Percentiles rank a stretch among this genome's conserved stretches.
Conservation (phyloP, 2,797 vertebrate species). For the Acanthurus lineatus region DNA sequence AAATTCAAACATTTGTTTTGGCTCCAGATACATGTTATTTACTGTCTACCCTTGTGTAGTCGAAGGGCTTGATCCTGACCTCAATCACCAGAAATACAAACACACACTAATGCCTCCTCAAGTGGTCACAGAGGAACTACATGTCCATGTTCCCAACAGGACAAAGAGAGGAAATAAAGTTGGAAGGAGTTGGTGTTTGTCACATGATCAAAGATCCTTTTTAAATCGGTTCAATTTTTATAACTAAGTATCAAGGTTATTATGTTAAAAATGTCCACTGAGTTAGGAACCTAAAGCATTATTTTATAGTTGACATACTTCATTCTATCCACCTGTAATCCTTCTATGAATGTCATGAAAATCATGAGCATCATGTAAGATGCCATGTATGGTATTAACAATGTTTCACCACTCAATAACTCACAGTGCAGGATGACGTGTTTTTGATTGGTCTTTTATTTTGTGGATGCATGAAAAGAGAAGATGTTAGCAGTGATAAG, state of each 20-base stretch:
- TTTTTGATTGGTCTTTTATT: neutral
- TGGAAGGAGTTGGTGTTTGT: neutral
- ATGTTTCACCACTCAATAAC: neutral
- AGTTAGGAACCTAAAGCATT: neutral
- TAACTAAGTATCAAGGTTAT: neutral
- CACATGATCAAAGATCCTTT: neutral
- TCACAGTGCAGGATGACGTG: neutral
- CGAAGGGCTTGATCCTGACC: constrained; percentile 36
- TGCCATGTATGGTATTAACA: neutral
- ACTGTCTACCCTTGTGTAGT: constrained; percentile 31
- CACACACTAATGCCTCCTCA: constrained; percentile 30
- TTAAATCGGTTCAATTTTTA: neutral
- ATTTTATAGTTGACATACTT: neutral
- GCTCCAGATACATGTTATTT: constrained; percentile 35
- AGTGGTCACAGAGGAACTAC: constrained; percentile 37
- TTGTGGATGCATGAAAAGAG: neutral
- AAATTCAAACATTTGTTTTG: constrained; percentile 26
- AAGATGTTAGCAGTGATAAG: neutral
- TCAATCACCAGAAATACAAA: constrained; percentile 53
- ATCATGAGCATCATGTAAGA: neutral
- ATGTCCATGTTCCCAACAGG: constrained; percentile 8
- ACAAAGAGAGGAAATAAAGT: constrained; percentile 5
- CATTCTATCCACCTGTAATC: neutral
- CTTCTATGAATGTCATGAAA: neutral
- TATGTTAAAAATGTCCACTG: neutral